Percentiles rank a stretch among this genome's conserved stretches.
These are phyloP conservation scores for Lepus timidus DNA, from an alignment of 2,113 vertebrate genomes.

Conservation along the genomic window DNA sequence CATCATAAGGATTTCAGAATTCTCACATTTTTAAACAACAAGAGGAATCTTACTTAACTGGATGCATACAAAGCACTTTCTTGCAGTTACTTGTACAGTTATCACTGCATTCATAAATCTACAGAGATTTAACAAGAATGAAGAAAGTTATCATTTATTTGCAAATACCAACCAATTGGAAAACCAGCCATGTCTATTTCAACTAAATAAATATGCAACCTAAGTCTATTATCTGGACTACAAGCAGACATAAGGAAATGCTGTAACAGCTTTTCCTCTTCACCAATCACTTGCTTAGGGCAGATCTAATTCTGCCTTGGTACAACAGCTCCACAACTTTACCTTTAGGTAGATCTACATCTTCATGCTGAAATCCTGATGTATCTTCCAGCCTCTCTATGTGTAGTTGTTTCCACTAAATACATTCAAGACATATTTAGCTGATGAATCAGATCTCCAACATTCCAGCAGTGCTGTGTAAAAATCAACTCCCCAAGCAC, in stretches of 20 bases:
- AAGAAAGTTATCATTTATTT: not conserved
- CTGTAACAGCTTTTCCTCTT: not conserved
- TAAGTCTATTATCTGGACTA: not conserved
- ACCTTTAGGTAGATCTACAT: not conserved
- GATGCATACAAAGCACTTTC: not conserved
- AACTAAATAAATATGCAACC: not conserved
- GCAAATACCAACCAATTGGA: not conserved
- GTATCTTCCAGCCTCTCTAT: not conserved
- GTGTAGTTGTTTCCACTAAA: not conserved
- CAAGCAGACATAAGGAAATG: not conserved
- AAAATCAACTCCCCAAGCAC: not conserved
- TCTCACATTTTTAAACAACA: conserved; percentile 7
- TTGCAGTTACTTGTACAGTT: not conserved
- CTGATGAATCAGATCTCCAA: not conserved
- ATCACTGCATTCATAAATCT: not conserved
- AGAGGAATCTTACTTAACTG: not conserved
- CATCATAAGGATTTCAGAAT: not conserved
- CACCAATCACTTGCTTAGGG: not conserved
- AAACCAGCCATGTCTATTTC: not conserved
- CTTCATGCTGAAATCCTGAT: not conserved
- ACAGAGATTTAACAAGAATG: not conserved
- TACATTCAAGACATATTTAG: not conserved
- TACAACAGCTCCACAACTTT: not conserved
- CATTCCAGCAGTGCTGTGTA: not conserved
- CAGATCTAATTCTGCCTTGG: not conserved